These are phyloP conservation scores for Pseudococcus viburni DNA, from an alignment of 2,888 invertebrate species.

Conservation along the genomic window DNA sequence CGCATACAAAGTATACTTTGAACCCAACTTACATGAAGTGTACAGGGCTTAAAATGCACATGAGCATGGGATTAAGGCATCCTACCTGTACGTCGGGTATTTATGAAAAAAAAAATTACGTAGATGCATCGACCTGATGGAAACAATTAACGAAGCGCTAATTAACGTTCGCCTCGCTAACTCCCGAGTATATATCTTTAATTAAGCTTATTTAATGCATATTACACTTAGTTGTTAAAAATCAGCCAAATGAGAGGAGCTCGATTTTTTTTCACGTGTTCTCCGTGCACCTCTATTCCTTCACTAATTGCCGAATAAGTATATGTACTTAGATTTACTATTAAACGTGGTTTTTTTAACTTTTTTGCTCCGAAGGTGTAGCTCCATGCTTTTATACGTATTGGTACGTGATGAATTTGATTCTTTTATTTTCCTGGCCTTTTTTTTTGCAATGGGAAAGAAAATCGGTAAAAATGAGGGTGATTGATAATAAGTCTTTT, in stretches of 20 bases:
- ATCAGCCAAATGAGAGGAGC: constrained; percentile 3
- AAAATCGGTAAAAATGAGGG: too few relatives aligned
- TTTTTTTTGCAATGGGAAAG: too few relatives aligned
- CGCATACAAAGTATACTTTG: too few relatives aligned
- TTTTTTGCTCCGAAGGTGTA: neutral
- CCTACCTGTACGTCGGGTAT: neutral
- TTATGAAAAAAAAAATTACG: neutral
- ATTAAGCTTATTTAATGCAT: constrained; percentile 44
- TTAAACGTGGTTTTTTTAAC: neutral
- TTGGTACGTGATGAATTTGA: too few relatives aligned
- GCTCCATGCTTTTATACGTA: too few relatives aligned
- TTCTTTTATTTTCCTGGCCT: too few relatives aligned
- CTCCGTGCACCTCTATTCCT: neutral
- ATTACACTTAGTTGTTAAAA: constrained; percentile 36
- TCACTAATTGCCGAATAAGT: constrained; percentile 30
- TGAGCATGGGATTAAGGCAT: neutral
- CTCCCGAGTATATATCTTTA: constrained; percentile 15
- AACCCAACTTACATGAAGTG: too few relatives aligned
- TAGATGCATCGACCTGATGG: constrained; percentile 49
- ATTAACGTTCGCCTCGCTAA: constrained; percentile 49
- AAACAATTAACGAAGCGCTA: constrained; percentile 45
- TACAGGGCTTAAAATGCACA: neutral
- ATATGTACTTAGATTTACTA: too few relatives aligned
- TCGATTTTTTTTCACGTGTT: neutral
- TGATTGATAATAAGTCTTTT: too few relatives aligned